Percentiles rank a stretch among this genome's conserved stretches.
phyloP scores from a whole-genome alignment of 2,797 vertebrate species.

The Acropternis orthonyx region DNA sequence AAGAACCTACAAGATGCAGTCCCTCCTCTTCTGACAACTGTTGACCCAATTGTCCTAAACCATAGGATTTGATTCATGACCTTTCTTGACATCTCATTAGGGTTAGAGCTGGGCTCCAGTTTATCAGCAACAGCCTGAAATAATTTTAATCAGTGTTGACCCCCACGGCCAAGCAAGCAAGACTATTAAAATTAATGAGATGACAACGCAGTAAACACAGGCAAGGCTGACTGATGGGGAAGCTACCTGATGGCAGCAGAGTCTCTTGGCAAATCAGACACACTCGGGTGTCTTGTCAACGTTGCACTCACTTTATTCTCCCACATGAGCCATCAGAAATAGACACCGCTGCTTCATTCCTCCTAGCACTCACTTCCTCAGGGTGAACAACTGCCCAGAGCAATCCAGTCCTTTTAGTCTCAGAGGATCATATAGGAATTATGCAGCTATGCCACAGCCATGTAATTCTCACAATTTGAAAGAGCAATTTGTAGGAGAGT shows the following conservation, averaged over 20 bases:
- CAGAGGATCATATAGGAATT: neutral
- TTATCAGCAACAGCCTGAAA: slow-evolving; percentile 31
- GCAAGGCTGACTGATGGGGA: slow-evolving; percentile 13
- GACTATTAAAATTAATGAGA: slow-evolving; percentile 55
- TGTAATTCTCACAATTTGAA: neutral
- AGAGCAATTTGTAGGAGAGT: neutral
- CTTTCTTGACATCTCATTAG: slow-evolving; percentile 44
- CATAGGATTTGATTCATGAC: neutral
- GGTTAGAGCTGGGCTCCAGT: slow-evolving; percentile 12
- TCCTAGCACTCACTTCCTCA: slow-evolving; percentile 47
- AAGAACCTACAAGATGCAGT: neutral
- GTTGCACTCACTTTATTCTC: slow-evolving; percentile 51
- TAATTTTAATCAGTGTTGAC: slow-evolving; percentile 43
- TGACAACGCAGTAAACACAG: neutral
- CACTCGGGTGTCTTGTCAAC: slow-evolving; percentile 34
- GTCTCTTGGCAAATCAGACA: slow-evolving; percentile 23
- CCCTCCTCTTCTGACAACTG: neutral
- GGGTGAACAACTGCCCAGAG: neutral
- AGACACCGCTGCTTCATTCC: slow-evolving; percentile 43
- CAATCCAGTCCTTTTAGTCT: neutral
- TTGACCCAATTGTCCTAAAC: slow-evolving; percentile 1
- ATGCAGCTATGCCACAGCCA: neutral
- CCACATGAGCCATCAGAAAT: neutral
- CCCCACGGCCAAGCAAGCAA: neutral
- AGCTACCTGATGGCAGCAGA: slow-evolving; percentile 21